Conservation (phyloP, 2,113 vertebrate species). For the Mugil cephalus region DNA sequence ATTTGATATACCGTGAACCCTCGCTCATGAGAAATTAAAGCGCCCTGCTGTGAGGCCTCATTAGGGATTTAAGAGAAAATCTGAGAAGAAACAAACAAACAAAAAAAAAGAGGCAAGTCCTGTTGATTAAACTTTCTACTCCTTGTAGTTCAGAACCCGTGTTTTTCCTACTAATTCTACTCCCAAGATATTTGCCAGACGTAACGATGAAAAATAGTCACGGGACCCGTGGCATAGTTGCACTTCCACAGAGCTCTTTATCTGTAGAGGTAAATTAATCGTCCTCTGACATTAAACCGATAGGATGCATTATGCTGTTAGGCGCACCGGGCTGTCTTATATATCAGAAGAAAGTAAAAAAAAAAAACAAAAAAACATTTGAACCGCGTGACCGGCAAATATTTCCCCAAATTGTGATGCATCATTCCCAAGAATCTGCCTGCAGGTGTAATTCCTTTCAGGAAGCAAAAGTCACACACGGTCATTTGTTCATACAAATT, state of each 20-base stretch:
- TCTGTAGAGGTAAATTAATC: background rate
- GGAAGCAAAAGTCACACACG: slow-evolving; percentile 37
- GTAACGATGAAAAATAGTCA: background rate
- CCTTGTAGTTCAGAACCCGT: slow-evolving; percentile 32
- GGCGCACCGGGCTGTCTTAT: no score
- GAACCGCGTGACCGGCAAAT: slow-evolving; percentile 1
- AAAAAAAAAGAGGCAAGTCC: slow-evolving; percentile 59
- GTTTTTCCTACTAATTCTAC: background rate
- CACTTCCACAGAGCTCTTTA: background rate
- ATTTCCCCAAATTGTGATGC: slow-evolving; percentile 2
- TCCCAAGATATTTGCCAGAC: slow-evolving; percentile 2
- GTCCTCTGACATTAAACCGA: background rate
- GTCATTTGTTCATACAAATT: slow-evolving; percentile 35
- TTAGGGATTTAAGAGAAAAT: slow-evolving; percentile 69
- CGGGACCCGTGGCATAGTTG: background rate
- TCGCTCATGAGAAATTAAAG: slow-evolving; percentile 67
- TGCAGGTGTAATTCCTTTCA: slow-evolving; percentile 23
- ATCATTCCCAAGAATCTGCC: slow-evolving; percentile 14
- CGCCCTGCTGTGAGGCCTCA: slow-evolving; percentile 70
- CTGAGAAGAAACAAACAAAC: no score
- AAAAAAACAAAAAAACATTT: no score
- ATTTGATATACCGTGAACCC: slow-evolving; percentile 51
- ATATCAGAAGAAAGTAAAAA: no score
- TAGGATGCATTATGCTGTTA: no score
- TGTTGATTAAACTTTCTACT: slow-evolving; percentile 52